phyloP scores from a whole-genome alignment of 35 echinoderm and acorn worm species.

The Heliocidaris erythrogramma region DNA sequence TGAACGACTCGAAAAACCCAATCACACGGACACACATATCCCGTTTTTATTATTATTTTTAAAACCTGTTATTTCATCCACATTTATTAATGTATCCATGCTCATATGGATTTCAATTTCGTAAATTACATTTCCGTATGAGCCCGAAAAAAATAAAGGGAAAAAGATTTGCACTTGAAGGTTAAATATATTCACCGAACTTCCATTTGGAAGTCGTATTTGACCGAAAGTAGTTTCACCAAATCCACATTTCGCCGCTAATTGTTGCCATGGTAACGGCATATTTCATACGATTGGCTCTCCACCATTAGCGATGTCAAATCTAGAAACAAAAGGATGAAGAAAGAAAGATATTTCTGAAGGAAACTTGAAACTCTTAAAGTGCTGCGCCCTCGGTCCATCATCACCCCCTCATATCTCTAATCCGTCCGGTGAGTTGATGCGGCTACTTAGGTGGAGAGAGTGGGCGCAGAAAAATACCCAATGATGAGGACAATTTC shows the following conservation, averaged over 20 bases:
- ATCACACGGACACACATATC: no score
- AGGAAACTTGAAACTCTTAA: neutral
- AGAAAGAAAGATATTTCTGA: neutral
- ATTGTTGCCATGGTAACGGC: neutral
- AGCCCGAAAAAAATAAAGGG: no score
- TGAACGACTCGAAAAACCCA: no score
- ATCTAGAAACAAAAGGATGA: slow-evolving; percentile 5
- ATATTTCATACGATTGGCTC: neutral
- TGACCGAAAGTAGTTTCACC: neutral
- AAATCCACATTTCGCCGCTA: neutral
- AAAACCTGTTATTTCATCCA: neutral
- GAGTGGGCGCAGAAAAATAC: neutral
- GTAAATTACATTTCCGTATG: no score
- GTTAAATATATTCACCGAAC: no score
- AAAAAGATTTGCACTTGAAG: no score
- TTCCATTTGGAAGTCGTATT: neutral
- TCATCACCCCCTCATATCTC: neutral
- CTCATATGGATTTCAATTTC: no score
- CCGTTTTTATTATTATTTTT: neutral
- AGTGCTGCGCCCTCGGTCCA: neutral
- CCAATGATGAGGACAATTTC: neutral
- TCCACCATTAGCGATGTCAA: neutral
- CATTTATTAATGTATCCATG: no score
- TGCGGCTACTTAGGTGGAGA: neutral
- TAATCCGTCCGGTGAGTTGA: neutral